Evolutionary conservation across 2,888 invertebrate genomes (phyloP), one percentile per base, ranked within the genome.

Genomic region (Troglohyphantes excavatus): DNA sequence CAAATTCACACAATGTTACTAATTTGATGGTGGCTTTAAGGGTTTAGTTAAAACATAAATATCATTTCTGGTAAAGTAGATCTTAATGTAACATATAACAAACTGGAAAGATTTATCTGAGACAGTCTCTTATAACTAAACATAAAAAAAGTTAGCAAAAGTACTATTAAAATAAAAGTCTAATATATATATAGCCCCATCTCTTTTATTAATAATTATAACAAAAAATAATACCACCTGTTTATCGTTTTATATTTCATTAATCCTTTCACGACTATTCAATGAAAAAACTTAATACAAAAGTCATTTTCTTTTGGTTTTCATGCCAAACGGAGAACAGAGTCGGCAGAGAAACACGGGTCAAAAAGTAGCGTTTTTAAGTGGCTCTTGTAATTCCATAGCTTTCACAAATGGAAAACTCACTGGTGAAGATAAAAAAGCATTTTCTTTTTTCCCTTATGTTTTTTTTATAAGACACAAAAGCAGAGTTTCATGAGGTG

Each of bases 341-440:
- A 65, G 33, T 43, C 29, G 43, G 65, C 19, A 73, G 61, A 27
- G 46, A 43, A 7, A 26, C 27, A 61, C 23, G 65, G 87, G 79
- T 87, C 79, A 87, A 70, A 59, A 72, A 53, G 39, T 72, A 72
- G 43, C 72, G 23, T 2, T 79, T 87, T 87, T 79, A 87, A 87
- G 87, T 79, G 79, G 72, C 43, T 76, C 72, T 59, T 46, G 87
- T 79, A 87, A 87, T 73, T 87, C 78, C 68, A 87, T 79, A 72
- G 29, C 79, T 53, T 46, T 65, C 19, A 68, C 72, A 87, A 81
- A 87, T 79, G 87, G 79, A 79, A 61, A 29, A 33, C 26, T 63
- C 39, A 33, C 39, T 63, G 63, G 53, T 67, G 23, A 76, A 67
- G 21, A 53, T 53, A 43, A 76, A 23, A 19, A 2, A 43, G n/a